Evolutionary conservation across 2,888 invertebrate species (phyloP), one percentile per base, ranked within the genome.

Genomic region (Euclidia mi): DNA sequence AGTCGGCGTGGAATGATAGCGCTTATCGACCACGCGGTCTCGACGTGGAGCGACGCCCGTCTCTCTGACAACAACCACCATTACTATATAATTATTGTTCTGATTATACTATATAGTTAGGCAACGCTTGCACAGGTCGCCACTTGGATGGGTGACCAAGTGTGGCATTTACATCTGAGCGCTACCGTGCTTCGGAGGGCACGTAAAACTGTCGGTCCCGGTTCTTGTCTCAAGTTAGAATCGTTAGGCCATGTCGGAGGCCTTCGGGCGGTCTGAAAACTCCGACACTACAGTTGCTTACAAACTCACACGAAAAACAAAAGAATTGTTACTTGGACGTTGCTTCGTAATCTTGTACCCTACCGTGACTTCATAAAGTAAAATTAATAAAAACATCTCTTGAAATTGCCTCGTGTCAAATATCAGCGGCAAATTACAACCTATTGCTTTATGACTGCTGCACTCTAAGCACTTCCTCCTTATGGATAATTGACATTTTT

Each of bases 21-120:
- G 70, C 78, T 84, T 85, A 84, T 85, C 85, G 58, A 62, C 45
- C 85, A 85, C 83, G 85, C 84, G 64, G 67, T 38, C 56, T 47
- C 68, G 80, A 67, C 83, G 83, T 85, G 84, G 38, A 17, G 56
- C 60, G 58, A 32, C 46, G 34, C 44, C n/a, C 32, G 37, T 1
- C 57, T 60, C 51, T 71, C 68, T 76, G 67, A 77, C 80, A 79
- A 73, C 71, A 68, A 65, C 65, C 61, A 66, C 64, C 56, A 61
- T 65, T 68, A 67, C 61, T 59, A 68, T 60, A 68, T 56, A n/a
- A n/a, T n/a, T n/a, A n/a, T n/a, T n/a, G n/a, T n/a, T n/a, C n/a
- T n/a, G n/a, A n/a, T n/a, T n/a, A n/a, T n/a, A n/a, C n/a, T n/a
- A n/a, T n/a, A n/a, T n/a, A n/a, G n/a, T n/a, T n/a, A n/a, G n/a